phyloP scores from a whole-genome alignment of 1,140 invertebrate species.

The Heliconius hewitsoni region DNA sequence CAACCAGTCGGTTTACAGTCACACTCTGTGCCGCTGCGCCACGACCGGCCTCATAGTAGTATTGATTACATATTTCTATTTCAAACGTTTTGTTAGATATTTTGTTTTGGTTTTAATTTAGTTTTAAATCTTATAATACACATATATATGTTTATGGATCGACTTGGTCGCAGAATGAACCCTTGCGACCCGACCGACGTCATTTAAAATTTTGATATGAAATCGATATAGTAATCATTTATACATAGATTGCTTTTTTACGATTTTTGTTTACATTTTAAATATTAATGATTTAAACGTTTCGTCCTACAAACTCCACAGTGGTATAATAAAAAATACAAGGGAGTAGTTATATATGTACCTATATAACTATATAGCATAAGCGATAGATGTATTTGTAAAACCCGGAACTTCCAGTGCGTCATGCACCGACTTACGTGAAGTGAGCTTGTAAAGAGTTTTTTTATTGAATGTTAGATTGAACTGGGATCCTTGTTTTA shows the following conservation, averaged over 20 bases:
- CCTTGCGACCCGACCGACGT: too few relatives aligned
- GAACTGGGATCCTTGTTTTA: neutral
- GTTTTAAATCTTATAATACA: too few relatives aligned
- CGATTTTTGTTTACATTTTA: neutral
- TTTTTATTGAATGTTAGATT: neutral
- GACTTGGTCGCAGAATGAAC: too few relatives aligned
- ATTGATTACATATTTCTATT: too few relatives aligned
- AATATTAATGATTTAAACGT: neutral
- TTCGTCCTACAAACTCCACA: neutral
- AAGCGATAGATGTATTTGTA: slow-evolving; percentile 3
- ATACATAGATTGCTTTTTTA: neutral
- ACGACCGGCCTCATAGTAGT: too few relatives aligned
- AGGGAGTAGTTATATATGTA: neutral
- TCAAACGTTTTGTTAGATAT: too few relatives aligned
- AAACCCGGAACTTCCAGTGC: slow-evolving; percentile 11
- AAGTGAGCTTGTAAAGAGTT: slow-evolving; percentile 5
- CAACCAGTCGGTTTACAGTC: too few relatives aligned
- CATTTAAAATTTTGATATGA: neutral
- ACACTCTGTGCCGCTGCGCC: too few relatives aligned
- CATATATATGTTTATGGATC: too few relatives aligned
- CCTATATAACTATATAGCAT: neutral
- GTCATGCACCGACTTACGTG: slow-evolving; percentile 7
- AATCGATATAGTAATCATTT: neutral
- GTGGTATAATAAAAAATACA: neutral
- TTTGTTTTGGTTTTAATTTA: too few relatives aligned